phyloP scores from a whole-genome alignment of 2,888 invertebrate genomes.

The Camptogramma bilineatum region DNA sequence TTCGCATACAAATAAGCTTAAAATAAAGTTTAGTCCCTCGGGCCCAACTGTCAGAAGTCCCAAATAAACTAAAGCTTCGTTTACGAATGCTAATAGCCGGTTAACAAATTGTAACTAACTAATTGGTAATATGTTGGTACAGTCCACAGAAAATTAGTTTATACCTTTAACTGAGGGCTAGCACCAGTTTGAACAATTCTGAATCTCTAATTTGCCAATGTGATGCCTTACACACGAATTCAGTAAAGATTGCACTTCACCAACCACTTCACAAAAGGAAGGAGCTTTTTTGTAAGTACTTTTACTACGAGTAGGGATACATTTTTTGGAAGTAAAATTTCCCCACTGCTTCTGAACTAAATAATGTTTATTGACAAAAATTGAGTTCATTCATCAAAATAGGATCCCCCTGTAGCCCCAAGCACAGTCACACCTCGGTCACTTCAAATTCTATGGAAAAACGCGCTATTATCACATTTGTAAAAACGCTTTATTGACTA shows the following conservation, averaged over 20 bases:
- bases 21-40: conserved; percentile 62
- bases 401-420: not conserved
- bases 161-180: not conserved
- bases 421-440: not conserved
- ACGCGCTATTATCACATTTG: not conserved
- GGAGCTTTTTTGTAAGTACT: too few species aligned
- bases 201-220: not conserved
- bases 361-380: not conserved
- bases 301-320: too few species aligned
- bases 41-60: conserved; percentile 61
- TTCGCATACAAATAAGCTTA: conserved; percentile 59
- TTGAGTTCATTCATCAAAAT: not conserved
- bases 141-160: conserved; percentile 3
- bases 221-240: not conserved
- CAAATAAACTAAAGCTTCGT: conserved; percentile 52
- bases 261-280: too few species aligned
- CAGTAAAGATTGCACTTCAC: too few species aligned
- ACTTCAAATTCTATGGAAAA: not conserved
- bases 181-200: not conserved
- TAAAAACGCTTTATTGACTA: not conserved
- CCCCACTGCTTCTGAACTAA: not conserved
- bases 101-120: conserved; percentile 52
- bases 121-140: conserved; percentile 33
- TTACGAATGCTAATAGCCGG: conserved; percentile 57
- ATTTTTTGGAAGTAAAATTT: too few species aligned